A percentile compares a stretch with the other conserved stretches of the same genome.
Evolutionary conservation across 2,797 vertebrate species (phyloP).

Genomic region (Simalia tracyae): DNA sequence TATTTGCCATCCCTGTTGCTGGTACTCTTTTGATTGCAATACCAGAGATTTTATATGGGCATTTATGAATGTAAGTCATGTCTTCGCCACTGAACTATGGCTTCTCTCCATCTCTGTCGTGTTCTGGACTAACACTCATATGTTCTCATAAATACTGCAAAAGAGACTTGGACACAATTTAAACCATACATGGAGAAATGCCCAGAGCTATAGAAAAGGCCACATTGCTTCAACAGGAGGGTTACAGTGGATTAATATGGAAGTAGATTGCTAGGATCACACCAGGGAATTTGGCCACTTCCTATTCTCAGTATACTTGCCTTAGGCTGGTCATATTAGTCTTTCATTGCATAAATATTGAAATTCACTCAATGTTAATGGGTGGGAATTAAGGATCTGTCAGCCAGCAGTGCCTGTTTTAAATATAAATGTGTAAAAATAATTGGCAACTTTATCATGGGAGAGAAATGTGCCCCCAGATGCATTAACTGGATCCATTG

Average conservation of each 20-base stretch:
- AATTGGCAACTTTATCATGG: neutral
- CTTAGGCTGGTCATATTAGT: constrained; percentile 22
- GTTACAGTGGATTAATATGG: constrained; percentile 1
- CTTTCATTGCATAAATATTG: constrained; percentile 18
- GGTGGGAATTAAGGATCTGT: constrained; percentile 23
- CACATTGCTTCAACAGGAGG: accelerated
- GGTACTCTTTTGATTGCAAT: neutral
- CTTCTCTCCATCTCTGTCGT: too few species aligned
- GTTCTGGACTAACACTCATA: neutral
- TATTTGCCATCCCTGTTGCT: neutral
- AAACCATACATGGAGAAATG: constrained; percentile 3
- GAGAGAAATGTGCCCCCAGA: neutral
- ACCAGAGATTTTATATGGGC: neutral
- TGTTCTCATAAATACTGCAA: constrained; percentile 4
- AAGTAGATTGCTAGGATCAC: neutral
- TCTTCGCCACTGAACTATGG: neutral
- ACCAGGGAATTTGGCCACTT: constrained; percentile 14
- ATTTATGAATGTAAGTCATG: neutral
- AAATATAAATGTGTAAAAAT: constrained; percentile 14
- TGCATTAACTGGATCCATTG: neutral
- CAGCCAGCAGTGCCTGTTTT: constrained; percentile 20
- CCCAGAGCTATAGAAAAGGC: neutral
- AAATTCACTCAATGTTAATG: constrained; percentile 16
- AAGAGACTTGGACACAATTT: neutral
- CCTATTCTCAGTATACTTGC: constrained; percentile 13